Percentiles rank a stretch among this genome's conserved stretches.
phyloP scores from a whole-genome alignment of 2,113 vertebrate species.

The Martes martes region DNA sequence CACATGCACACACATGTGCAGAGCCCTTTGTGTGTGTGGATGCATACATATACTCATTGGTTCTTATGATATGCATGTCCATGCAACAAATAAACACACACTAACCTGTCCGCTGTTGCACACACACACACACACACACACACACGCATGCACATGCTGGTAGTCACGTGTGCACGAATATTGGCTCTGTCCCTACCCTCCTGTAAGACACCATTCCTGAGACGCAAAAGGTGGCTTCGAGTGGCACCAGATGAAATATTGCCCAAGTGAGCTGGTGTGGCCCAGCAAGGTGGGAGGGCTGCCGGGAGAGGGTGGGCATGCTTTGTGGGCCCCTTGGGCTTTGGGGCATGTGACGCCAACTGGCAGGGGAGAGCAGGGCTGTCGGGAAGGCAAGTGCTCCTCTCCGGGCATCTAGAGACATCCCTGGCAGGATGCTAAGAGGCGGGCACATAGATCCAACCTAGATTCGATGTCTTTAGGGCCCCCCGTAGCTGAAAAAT shows the following conservation, averaged over 20 bases:
- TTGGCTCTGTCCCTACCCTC: background rate
- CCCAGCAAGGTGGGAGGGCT: background rate
- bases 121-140: fast-evolving
- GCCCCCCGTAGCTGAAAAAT: slow-evolving; percentile 46
- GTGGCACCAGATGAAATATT: background rate
- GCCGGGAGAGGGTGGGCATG: slow-evolving; percentile 18
- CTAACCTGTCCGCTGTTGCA: background rate
- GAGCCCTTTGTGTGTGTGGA: background rate
- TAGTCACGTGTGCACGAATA: background rate
- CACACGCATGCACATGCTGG: fast-evolving
- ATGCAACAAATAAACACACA: background rate
- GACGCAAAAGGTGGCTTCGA: background rate
- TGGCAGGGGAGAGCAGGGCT: slow-evolving; percentile 17
- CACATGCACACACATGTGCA: background rate
- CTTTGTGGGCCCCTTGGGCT: slow-evolving; percentile 38
- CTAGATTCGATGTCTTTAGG: slow-evolving; percentile 37
- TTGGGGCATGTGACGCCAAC: background rate
- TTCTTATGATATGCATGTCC: no score
- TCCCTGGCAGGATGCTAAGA: slow-evolving; percentile 27
- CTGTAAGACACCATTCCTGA: background rate
- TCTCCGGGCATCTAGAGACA: slow-evolving; percentile 22
- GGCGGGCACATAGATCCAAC: background rate
- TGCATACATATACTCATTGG: no score
- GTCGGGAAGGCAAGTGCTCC: slow-evolving; percentile 32
- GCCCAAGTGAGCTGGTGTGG: background rate